Evolutionary conservation across 2,888 invertebrate species (phyloP).

Genomic region (Papilio gigon): DNA sequence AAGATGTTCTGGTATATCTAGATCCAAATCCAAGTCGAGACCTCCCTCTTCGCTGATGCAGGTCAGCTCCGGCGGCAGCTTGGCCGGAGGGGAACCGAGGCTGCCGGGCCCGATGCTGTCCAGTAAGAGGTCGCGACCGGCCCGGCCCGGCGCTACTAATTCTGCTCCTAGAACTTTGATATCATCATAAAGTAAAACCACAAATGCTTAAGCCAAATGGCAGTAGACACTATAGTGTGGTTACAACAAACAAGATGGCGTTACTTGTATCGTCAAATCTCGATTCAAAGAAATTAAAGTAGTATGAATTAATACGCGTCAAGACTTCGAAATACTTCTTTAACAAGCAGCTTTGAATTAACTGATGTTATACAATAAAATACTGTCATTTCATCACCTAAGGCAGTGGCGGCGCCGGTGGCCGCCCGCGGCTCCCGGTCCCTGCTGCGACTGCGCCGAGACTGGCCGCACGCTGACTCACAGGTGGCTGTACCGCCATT

Average conservation of each 20-base stretch:
- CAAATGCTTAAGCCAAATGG: not conserved
- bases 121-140: slow-evolving; percentile 70
- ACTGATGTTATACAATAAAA: slow-evolving; percentile 11
- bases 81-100: slow-evolving; percentile 75
- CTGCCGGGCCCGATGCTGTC: slow-evolving; percentile 75
- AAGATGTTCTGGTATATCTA: slow-evolving; percentile 85
- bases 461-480: slow-evolving; percentile 68
- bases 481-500: slow-evolving; percentile 70
- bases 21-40: slow-evolving; percentile 90
- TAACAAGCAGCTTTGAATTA: slow-evolving; percentile 1
- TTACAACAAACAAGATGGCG: not conserved
- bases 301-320: too few species aligned
- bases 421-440: slow-evolving; percentile 78
- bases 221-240: not conserved
- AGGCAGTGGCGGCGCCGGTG: slow-evolving; percentile 79
- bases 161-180: slow-evolving; percentile 76
- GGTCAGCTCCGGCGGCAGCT: slow-evolving; percentile 87
- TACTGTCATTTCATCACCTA: too few species aligned
- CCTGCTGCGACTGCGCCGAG: slow-evolving; percentile 71
- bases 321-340: too few species aligned
- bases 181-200: not conserved
- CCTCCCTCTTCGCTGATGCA: slow-evolving; percentile 94
- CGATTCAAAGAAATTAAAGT: too few species aligned
- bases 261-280: not conserved
- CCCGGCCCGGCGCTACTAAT: slow-evolving; percentile 71